A percentile compares a stretch with the other conserved stretches of the same genome.
Evolutionary conservation across 2,797 vertebrate genomes (phyloP).

Genomic region (Enteromius thamalakanensis): DNA sequence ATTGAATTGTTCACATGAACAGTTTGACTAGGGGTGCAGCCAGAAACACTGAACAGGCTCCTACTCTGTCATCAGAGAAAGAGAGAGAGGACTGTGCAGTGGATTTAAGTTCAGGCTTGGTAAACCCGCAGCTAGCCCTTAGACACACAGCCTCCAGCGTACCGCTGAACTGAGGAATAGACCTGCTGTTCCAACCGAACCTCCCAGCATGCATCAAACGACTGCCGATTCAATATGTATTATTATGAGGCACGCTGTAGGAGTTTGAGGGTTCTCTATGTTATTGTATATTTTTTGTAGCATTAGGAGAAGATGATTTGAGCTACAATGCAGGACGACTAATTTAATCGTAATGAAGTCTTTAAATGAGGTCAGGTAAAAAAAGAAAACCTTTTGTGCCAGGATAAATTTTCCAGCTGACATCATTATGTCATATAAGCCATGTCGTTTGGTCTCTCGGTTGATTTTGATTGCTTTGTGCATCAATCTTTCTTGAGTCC

Average conservation of each 20-base stretch:
- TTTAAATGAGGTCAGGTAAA: constrained; percentile 37
- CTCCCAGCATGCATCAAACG: constrained; percentile 15
- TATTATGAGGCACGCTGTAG: background rate
- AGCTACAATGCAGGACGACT: background rate
- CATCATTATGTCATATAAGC: constrained; percentile 4
- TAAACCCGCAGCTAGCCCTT: constrained; percentile 33
- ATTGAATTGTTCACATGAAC: constrained; percentile 48
- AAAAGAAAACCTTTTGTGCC: background rate
- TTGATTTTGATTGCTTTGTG: constrained; percentile 30
- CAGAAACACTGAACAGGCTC: constrained; percentile 31
- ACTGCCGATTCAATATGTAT: constrained; percentile 18
- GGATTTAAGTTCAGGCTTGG: constrained; percentile 43
- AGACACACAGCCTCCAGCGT: constrained; percentile 38
- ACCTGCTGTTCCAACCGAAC: constrained; percentile 32
- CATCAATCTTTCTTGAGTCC: constrained; percentile 31
- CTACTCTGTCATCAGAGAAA: background rate
- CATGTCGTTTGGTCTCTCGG: background rate
- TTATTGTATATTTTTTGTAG: background rate
- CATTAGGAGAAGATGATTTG: constrained; percentile 17
- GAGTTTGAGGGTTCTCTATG: background rate
- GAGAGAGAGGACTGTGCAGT: constrained; percentile 24
- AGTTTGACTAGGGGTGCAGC: constrained; percentile 31
- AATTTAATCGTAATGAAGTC: constrained; percentile 33
- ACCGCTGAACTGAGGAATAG: constrained; percentile 32
- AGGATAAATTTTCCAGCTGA: constrained; percentile 24